phyloP scores from a whole-genome alignment of 2,113 vertebrate genomes.

The Eulemur rufifrons region DNA sequence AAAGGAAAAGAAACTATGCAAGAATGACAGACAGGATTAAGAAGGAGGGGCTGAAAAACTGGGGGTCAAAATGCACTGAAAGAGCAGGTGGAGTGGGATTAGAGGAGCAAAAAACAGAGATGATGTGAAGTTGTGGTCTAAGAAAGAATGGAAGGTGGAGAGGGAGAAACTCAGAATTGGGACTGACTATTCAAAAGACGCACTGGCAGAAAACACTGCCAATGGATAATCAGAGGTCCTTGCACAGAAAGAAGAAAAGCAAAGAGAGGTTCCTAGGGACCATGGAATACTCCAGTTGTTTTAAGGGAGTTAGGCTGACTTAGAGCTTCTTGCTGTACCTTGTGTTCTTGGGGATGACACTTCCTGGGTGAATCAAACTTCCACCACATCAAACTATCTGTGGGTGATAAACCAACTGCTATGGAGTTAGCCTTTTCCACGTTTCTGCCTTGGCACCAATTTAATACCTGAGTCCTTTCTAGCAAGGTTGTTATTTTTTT shows the following conservation, averaged over 20 bases:
- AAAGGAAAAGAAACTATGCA: background rate
- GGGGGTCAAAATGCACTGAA: background rate
- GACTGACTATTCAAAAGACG: background rate
- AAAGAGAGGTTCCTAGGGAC: background rate
- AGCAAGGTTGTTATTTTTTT: constrained; percentile 50
- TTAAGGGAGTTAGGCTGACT: background rate
- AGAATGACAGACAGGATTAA: background rate
- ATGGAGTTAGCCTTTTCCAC: background rate
- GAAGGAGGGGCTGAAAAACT: background rate
- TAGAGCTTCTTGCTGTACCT: background rate
- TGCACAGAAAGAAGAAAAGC: background rate
- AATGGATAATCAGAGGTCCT: background rate
- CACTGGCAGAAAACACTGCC: background rate
- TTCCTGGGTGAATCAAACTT: constrained; percentile 5
- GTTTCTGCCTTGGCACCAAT: background rate
- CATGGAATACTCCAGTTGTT: background rate
- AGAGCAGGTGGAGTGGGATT: background rate
- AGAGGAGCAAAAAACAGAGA: background rate
- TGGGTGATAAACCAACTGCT: background rate
- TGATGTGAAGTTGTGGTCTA: background rate
- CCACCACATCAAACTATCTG: background rate
- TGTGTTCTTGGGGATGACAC: background rate
- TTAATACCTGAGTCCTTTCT: constrained; percentile 15
- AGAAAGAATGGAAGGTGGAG: background rate
- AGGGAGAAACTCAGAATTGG: background rate